Conservation (phyloP, 2,797 vertebrate genomes). For the Buceros bicornis region DNA sequence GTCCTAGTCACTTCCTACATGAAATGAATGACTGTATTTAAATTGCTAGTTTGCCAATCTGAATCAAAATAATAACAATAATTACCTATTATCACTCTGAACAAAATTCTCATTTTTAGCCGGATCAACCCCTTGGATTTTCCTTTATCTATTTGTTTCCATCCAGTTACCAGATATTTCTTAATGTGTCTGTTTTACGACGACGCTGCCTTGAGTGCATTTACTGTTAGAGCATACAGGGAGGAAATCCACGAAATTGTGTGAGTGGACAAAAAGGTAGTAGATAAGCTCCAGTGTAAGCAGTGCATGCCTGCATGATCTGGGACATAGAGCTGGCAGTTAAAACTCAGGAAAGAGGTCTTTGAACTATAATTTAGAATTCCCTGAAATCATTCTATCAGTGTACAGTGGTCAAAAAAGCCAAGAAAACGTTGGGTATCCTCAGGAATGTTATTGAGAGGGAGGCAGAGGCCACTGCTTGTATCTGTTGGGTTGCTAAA, state of each 20-base stretch:
- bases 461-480: neutral
- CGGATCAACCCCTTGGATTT: neutral
- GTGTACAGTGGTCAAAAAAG: neutral
- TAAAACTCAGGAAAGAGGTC: neutral
- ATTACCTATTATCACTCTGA: neutral
- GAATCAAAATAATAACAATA: neutral
- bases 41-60: neutral
- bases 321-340: neutral
- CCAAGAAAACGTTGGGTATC: neutral
- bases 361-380: neutral
- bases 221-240: neutral
- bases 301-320: neutral
- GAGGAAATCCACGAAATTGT: neutral
- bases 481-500: neutral
- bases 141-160: neutral
- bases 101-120: neutral
- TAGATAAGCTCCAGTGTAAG: neutral
- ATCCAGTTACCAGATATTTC: neutral
- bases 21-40: neutral
- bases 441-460: neutral
- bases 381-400: rapidly evolving
- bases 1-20: neutral
- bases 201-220: neutral
- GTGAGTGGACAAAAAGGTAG: neutral
- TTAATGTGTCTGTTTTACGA: neutral